These are phyloP conservation scores for Acanthopagrus latus DNA, from an alignment of 2,797 vertebrate genomes.

Conservation along the genomic window DNA sequence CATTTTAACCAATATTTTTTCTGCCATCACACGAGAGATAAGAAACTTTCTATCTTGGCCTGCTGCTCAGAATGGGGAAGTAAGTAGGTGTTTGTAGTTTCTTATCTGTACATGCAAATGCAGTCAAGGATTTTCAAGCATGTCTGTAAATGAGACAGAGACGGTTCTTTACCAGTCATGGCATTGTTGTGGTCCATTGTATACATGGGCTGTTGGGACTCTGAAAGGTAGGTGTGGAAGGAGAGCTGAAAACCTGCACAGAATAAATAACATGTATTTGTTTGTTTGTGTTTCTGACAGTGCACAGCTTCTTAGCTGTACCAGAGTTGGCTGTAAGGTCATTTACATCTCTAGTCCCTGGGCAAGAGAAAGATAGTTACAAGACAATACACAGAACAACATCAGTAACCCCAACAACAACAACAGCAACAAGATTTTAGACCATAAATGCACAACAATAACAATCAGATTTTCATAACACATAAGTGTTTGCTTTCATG, in stretches of 20 bases:
- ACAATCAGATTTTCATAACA: no score
- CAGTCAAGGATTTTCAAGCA: conserved; percentile 3
- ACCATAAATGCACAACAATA: no score
- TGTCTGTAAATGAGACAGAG: neutral
- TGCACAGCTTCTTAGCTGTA: no score
- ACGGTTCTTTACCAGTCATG: conserved; percentile 88
- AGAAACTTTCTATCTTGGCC: neutral
- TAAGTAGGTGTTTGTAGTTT: conserved; percentile 35
- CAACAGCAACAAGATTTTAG: no score
- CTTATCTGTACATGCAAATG: conserved; percentile 40
- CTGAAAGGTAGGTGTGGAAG: conserved; percentile 95
- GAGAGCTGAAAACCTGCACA: conserved; percentile 94
- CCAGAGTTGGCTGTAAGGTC: no score
- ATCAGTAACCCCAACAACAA: no score
- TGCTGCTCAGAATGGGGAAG: conserved; percentile 58
- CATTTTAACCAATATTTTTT: neutral
- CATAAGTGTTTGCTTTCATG: no score
- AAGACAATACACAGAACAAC: no score
- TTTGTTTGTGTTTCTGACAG: no score
- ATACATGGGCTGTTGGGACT: conserved; percentile 91
- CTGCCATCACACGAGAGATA: neutral
- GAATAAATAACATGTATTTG: conserved; percentile 10
- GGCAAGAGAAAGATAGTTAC: no score
- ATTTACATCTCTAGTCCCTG: no score
- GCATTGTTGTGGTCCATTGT: conserved; percentile 90